A percentile compares a stretch with the other conserved stretches of the same genome.
Evolutionary conservation across 2,888 invertebrate genomes (phyloP).

Genomic region (Hemaris fuciformis): DNA sequence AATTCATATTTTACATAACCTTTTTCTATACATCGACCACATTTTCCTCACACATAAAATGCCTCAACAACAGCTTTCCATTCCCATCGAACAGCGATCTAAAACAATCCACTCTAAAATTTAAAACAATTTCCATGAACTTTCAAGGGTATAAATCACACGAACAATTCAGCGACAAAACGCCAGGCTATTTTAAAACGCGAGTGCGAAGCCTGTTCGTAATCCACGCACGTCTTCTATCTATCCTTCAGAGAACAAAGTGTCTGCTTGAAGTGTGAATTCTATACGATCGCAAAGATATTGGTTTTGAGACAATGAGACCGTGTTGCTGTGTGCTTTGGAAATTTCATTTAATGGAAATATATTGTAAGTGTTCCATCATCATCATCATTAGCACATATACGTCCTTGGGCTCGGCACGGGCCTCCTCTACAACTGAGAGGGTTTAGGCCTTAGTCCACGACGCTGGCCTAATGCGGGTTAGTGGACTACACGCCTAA

Average conservation of each 20-base stretch:
- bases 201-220: conserved; percentile 31
- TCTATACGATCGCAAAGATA: conserved; percentile 48
- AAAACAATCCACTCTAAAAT: neutral
- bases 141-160: neutral
- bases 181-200: neutral
- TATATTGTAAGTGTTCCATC: neutral
- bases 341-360: neutral
- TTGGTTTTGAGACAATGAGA: conserved; percentile 45
- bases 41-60: neutral
- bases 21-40: too few relatives aligned
- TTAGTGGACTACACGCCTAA: too few relatives aligned
- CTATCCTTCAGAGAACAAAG: conserved; percentile 65
- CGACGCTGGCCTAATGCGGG: too few relatives aligned
- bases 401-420: too few relatives aligned
- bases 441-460: too few relatives aligned
- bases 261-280: conserved; percentile 54
- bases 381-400: too few relatives aligned
- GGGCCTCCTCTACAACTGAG: too few relatives aligned
- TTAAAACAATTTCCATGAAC: neutral
- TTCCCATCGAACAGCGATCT: neutral
- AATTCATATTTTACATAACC: too few relatives aligned
- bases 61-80: neutral
- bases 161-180: neutral
- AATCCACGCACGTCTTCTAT: conserved; percentile 49
- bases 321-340: neutral